Evolutionary conservation across 2,797 vertebrate genomes (phyloP).

Genomic region (Erethizon dorsatum): DNA sequence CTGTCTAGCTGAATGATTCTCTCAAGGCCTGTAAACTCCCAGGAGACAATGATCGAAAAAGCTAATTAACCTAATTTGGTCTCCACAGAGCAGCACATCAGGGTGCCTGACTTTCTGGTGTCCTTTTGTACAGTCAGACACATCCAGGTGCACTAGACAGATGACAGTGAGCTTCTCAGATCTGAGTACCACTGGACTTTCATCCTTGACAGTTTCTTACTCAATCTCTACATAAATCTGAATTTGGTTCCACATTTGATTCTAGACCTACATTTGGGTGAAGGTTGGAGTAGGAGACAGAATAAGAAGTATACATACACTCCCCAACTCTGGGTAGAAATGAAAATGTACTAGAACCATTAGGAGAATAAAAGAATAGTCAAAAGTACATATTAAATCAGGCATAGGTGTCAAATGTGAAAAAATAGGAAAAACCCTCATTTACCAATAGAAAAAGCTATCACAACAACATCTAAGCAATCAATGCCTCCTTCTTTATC

Average conservation of each 20-base stretch:
- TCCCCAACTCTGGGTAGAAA: not conserved
- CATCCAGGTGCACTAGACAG: not conserved
- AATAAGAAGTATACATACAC: not conserved
- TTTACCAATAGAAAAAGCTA: slow-evolving; percentile 16
- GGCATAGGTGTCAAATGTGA: not conserved
- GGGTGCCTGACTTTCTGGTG: not conserved
- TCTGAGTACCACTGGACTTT: not conserved
- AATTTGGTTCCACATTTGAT: slow-evolving; percentile 21
- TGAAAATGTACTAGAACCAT: slow-evolving; percentile 34
- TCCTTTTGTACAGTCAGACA: slow-evolving; percentile 9
- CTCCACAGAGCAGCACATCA: not conserved
- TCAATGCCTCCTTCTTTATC: not conserved
- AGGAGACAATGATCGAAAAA: slow-evolving; percentile 16
- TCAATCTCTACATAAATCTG: not conserved
- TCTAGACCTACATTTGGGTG: not conserved
- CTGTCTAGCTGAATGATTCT: not conserved
- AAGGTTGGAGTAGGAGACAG: not conserved
- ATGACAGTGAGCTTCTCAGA: not conserved
- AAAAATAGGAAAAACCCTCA: slow-evolving; percentile 23
- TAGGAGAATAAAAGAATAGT: slow-evolving; percentile 42
- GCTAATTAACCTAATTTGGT: slow-evolving; percentile 34
- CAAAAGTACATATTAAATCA: not conserved
- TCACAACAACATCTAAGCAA: not conserved
- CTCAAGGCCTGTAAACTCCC: slow-evolving; percentile 11
- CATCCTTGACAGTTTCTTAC: not conserved